A percentile compares a stretch with the other conserved stretches of the same genome.
Conservation (phyloP, 2,888 invertebrate genomes). For the Cantharis lateralis region DNA sequence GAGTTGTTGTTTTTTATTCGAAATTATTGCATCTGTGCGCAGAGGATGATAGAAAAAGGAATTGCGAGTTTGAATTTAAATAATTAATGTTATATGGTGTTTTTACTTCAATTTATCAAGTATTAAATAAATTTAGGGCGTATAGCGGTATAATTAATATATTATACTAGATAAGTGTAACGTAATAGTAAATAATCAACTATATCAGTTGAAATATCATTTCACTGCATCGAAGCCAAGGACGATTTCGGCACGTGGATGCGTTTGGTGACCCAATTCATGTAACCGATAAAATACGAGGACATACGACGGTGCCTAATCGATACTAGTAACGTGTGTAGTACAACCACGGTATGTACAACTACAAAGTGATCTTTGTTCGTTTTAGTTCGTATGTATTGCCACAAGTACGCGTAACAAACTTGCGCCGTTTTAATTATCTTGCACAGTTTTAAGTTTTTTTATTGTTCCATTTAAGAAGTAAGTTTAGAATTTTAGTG, state of each 20-base stretch:
- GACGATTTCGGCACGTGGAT: slow-evolving; percentile 46
- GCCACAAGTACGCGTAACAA: background rate
- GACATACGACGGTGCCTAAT: slow-evolving; percentile 38
- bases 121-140: background rate
- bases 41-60: background rate
- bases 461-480: background rate
- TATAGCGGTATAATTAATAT: background rate
- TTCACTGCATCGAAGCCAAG: slow-evolving; percentile 43
- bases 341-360: slow-evolving; percentile 30
- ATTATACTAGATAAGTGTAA: background rate
- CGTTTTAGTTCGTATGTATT: slow-evolving; percentile 6
- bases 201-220: slow-evolving; percentile 7
- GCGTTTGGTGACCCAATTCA: slow-evolving; percentile 45
- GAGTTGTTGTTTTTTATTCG: background rate
- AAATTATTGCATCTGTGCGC: background rate
- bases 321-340: slow-evolving; percentile 46
- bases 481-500: background rate
- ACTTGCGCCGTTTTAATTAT: background rate
- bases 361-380: slow-evolving; percentile 22
- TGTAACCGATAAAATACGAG: slow-evolving; percentile 38
- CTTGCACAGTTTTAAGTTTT: background rate
- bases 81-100: background rate
- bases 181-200: background rate
- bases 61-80: background rate
- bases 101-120: background rate